Base-by-base conservation (phyloP, 92 coral and sea anemone species). In the Zoanthus sociatus region DNA sequence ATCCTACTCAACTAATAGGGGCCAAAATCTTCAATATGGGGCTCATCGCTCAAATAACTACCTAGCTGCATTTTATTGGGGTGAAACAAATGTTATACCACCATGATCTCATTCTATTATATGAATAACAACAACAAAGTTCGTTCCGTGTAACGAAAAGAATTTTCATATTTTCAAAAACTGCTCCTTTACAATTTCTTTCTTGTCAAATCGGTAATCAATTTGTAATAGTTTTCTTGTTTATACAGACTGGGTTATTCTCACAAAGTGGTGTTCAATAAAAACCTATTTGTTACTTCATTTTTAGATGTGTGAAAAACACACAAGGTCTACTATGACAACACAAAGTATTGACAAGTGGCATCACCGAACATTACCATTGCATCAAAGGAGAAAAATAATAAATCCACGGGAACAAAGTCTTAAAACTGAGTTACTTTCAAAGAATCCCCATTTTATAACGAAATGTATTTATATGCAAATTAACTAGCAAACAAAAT, bases 161-260 rank as follows among this genome's bases (percentile, higher is more conserved):
- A 42, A 21, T 11, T 42, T 42, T 37, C 4, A 51, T 81, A 55
- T 81, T 71, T 46, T 61, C 13, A 46, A 54, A 81, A 76, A 77
- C 14, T 6, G 44, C 51, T 26, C 5, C 16, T 51, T 8, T 45
- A 3, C 33, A 13, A 64, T 61, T 61, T n/a, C 12, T 64, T 47
- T 18, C 20, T 15, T 3, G 84, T 63, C 58, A 50, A 64, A 64
- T 63, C 66, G 55, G 56, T 37, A 79, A 81, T 81, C 45, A 81
- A 26, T 46, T 7, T 17, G 85, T 18, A 81, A 81, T 44, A 48
- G 21, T 17, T 81, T 64, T 17, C 10, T 60, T 21, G 67, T 77
- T 81, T 81, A 66, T 81, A 81, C 85, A 81, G 51, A 46, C 58
- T 16, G 15, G 37, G 56, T 81, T 64, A 20, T 32, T 63, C 61